Evolutionary conservation across 1,140 invertebrate species (phyloP).

Genomic region (Diorhabda elongata): DNA sequence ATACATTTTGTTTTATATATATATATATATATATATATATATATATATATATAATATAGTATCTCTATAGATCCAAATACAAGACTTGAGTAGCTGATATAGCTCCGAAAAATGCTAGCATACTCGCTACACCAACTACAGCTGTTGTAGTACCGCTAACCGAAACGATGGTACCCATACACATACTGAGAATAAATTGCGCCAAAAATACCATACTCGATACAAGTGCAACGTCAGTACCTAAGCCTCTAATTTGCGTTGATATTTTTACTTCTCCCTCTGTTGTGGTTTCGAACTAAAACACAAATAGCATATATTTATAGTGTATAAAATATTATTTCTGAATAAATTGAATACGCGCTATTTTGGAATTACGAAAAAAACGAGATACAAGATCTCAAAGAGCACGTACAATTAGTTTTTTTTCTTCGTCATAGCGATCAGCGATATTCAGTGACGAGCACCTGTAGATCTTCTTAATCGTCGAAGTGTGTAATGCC

Average conservation of each 20-base stretch:
- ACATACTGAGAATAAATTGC: constrained; percentile 83
- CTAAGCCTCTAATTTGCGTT: constrained; percentile 72
- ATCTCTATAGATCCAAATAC: constrained; percentile 75
- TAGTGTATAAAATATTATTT: constrained; percentile 49
- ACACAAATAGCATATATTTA: constrained; percentile 49
- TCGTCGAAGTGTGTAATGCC: too few relatives aligned
- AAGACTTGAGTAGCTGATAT: constrained; percentile 80
- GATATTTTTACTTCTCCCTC: constrained; percentile 51
- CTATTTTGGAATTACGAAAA: too few relatives aligned
- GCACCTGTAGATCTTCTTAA: too few relatives aligned
- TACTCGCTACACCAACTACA: constrained; percentile 76
- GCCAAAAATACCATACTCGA: constrained; percentile 94
- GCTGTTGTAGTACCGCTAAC: constrained; percentile 79
- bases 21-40: too few relatives aligned
- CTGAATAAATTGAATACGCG: too few relatives aligned
- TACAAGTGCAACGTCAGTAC: constrained; percentile 89
- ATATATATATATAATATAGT: too few relatives aligned
- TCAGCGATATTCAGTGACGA: too few relatives aligned
- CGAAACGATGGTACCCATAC: constrained; percentile 81
- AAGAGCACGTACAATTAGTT: too few relatives aligned
- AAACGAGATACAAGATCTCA: too few relatives aligned
- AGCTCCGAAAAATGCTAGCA: constrained; percentile 78
- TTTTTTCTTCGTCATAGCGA: too few relatives aligned
- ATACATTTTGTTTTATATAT: too few relatives aligned
- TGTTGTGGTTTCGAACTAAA: constrained; percentile 62